Evolutionary conservation across 2,113 vertebrate species (phyloP), one percentile per base, ranked within the genome.

Genomic region (Meleagris gallopavo): DNA sequence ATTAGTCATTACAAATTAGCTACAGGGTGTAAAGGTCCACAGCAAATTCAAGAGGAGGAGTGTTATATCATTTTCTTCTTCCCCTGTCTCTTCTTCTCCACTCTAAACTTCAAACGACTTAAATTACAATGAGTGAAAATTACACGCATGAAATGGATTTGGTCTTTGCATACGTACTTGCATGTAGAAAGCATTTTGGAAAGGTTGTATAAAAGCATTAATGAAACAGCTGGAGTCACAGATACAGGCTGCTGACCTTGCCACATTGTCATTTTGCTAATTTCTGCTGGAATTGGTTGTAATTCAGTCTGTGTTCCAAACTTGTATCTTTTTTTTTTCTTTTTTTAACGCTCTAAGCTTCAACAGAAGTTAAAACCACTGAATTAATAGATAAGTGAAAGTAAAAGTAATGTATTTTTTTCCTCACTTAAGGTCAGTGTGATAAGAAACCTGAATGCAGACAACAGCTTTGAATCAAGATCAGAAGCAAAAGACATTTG

Each of bases 371-470:
- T 66, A 50, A 70, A 86, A 52, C 34, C 0, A 41, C 14, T 69
- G 52, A 72, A 52, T 54, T 41, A 60, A 64, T 45, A 54, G 30
- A 83, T 14, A 65, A 40, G 43, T 76, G 11, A 74, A 92, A 69
- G 55, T 75, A 16, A 75, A 78, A 82, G 29, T 76, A 4, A 11
- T 70, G 30, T n/a, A 82, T 9, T 5, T 79, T 93, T 45, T 87
- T 48, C 2, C 3, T 13, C 25, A 40, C 83, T 93, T 94, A 95
- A 97, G 98, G 74, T 95, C 62, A 93, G 61, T 54, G 96, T 98
- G 85, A 96, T 98, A 77, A 97, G 84, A 95, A 97, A 29, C 70
- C 77, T 96, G 55, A 97, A 83, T 30, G 8, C 69, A 12, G 58
- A 43, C 1, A 6, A 18, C 57, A 64, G 86, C 46, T 62, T 32